Base-by-base conservation (phyloP, 2,113 vertebrate species). In the Podilymbus podiceps region DNA sequence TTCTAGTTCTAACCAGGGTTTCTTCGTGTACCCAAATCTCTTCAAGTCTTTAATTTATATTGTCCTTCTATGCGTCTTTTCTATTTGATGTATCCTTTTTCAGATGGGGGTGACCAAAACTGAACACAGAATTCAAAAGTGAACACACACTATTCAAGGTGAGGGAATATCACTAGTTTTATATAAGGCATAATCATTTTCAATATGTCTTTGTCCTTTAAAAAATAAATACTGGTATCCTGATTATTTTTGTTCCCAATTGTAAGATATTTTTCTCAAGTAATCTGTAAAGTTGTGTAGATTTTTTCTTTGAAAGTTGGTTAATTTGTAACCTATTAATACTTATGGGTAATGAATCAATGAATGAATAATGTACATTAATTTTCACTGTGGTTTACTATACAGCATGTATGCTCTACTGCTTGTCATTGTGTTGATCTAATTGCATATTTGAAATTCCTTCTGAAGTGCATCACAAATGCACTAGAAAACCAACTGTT, bases 51-150 rank as follows among this genome's bases (percentile, higher is more conserved):
- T 92, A 89, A 96, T 85, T 93, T 81, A 77, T 46, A 42, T 95
- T 94, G 47, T 95, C 88, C 93, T 96, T 96, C 76, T 97, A 86
- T 97, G 92, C 92, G 62, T 96, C 96, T 96, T 93, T 97, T 97
- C 97, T 96, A 85, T 95, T 97, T 97, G 95, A 85, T 97, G 90
- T 96, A 96, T 97, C 96, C 97, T 97, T 97, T 97, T 97, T 89
- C 97, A 97, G 96, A 96, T 97, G 97, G 95, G 97, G 77, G 95
- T 97, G 88, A 69, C 95, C 95, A 96, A 96, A 97, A 96, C 92
- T 96, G 96, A 97, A 90, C 94, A 72, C 92, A 97, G 96, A 97
- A 97, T 95, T 97, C 95, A 96, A 97, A 97, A 92, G 80, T 96
- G 94, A 97, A 60, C 97, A 97, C 92, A 96, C 96, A 89, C 40